These are phyloP conservation scores for Ceyx margarethae DNA, from an alignment of 2,113 vertebrate genomes.

Conservation along the genomic window DNA sequence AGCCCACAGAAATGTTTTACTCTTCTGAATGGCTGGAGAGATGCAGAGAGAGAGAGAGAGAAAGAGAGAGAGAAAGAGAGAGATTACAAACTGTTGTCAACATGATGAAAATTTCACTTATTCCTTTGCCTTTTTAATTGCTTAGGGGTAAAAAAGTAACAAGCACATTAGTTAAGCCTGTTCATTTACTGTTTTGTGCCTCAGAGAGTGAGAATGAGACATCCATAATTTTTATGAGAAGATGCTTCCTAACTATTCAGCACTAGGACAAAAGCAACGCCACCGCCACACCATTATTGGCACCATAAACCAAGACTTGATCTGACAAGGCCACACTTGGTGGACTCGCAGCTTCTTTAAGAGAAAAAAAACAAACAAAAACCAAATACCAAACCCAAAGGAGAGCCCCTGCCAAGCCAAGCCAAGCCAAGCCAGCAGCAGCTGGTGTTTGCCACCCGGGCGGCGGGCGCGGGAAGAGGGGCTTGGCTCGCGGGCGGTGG, in stretches of 20 bases:
- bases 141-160: constrained; percentile 18
- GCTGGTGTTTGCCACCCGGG: neutral
- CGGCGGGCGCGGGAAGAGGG: constrained; percentile 22
- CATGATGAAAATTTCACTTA: constrained; percentile 38
- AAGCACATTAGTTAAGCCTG: constrained; percentile 68
- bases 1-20: neutral
- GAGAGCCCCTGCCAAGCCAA: too few species aligned
- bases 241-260: constrained; percentile 75
- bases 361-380: neutral
- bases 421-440: neutral
- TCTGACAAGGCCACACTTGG: constrained; percentile 66
- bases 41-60: constrained; percentile 30
- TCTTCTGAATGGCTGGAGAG: constrained; percentile 30
- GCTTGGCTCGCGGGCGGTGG: neutral
- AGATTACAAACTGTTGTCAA: constrained; percentile 30
- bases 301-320: constrained; percentile 67
- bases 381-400: too few species aligned
- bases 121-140: constrained; percentile 64
- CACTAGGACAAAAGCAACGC: constrained; percentile 62
- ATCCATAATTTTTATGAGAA: constrained; percentile 74
- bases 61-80: neutral
- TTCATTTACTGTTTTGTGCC: constrained; percentile 75
- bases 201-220: constrained; percentile 73
- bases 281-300: constrained; percentile 67
- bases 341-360: constrained; percentile 64